phyloP scores from a whole-genome alignment of 2,888 invertebrate species.

The Aphodius sticticus region DNA sequence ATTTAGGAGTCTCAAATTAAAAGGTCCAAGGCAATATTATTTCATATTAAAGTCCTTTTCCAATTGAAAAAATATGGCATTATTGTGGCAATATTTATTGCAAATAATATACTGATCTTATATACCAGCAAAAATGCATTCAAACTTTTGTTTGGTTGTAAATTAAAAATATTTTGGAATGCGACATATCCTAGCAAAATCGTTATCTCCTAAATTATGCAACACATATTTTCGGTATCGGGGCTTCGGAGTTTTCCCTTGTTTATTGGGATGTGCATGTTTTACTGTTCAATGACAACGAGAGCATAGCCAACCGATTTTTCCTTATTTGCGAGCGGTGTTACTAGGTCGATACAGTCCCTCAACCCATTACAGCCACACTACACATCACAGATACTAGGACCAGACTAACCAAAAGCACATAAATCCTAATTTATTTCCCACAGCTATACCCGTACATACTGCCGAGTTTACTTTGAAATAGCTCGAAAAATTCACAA shows the following conservation, averaged over 20 bases:
- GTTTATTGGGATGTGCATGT: not conserved
- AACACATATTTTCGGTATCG: not conserved
- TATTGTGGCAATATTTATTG: too few relatives aligned
- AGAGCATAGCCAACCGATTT: not conserved
- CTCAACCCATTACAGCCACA: not conserved
- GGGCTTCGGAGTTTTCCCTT: not conserved
- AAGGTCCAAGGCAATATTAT: too few relatives aligned
- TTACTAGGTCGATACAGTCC: not conserved
- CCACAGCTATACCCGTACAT: not conserved
- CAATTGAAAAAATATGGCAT: too few relatives aligned
- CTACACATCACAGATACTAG: not conserved
- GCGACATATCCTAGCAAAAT: too few relatives aligned
- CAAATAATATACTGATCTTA: too few relatives aligned
- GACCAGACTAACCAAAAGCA: not conserved
- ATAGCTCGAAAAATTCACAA: not conserved
- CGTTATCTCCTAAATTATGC: not conserved
- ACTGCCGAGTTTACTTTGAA: not conserved
- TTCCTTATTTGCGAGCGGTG: not conserved
- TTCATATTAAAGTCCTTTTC: too few relatives aligned
- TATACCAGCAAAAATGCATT: too few relatives aligned
- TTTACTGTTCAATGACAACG: not conserved
- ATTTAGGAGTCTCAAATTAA: too few relatives aligned
- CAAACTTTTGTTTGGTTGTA: too few relatives aligned
- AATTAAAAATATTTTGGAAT: too few relatives aligned
- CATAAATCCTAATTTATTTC: not conserved